Evolutionary conservation across 2,888 invertebrate species (phyloP), one percentile per base, ranked within the genome.

Genomic region (Macropis europaea): DNA sequence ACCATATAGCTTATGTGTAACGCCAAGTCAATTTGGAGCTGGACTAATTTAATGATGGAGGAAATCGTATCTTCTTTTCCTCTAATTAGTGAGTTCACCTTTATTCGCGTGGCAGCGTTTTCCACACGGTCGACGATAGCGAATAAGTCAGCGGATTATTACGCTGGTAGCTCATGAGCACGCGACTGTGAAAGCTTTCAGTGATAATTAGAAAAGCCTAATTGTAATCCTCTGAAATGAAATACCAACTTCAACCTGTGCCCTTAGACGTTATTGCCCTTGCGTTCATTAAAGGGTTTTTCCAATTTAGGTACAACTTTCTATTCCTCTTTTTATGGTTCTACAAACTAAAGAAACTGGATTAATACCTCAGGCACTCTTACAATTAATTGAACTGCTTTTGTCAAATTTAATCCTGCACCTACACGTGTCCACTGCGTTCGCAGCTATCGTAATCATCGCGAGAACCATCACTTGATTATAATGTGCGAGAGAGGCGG

Each of bases 151-250:
- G 63, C 60, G 73, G 66, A 60, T 79, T 75, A 76, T 77, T 73
- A 73, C 53, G 54, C 68, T 19, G 47, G 43, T 36, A 34, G 54
- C 53, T 67, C 47, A 50, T 17, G 57, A 73, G 54, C 67, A 62
- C 56, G 52, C 60, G 54, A 57, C 60, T 63, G 38, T 34, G 59
- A 45, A 48, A 52, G 73, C 72, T 83, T 77, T 79, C 77, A 76
- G 42, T 63, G 73, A 81, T 83, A 82, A 82, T 83, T 76, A 83
- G 70, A 69, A 75, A 68, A 70, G 71, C 60, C 67, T 77, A 77
- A 83, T 79, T 81, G 76, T 79, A 70, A 75, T 77, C 71, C 56
- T 59, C 66, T 57, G 67, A 62, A 77, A 81, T 76, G 72, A 73
- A 73, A 80, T 71, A 73, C 36, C 69, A 64, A 67, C 47, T 57